Evolutionary conservation across 2,797 vertebrate species (phyloP).

Genomic region (Hozukius guyotensis): DNA sequence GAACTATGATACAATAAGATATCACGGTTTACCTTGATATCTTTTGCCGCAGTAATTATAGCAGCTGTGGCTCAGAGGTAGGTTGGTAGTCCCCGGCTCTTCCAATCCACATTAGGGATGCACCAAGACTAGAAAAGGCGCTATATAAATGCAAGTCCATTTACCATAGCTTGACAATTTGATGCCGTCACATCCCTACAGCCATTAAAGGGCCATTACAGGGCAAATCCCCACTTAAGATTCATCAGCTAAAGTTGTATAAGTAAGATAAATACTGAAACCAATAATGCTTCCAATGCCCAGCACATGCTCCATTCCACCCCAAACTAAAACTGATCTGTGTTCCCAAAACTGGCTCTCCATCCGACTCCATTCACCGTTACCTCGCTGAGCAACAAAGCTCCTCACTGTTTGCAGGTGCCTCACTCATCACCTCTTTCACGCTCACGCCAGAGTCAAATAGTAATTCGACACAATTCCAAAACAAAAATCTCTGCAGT

Average conservation of each 20-base stretch:
- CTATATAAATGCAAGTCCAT: too few species aligned
- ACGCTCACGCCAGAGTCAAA: constrained; percentile 30
- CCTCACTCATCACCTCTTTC: constrained; percentile 56
- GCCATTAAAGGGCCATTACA: too few species aligned
- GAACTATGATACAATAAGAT: neutral
- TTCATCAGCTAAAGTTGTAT: too few species aligned
- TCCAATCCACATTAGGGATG: too few species aligned
- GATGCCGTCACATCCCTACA: neutral
- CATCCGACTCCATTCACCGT: neutral
- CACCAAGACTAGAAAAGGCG: too few species aligned
- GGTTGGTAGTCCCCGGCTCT: too few species aligned
- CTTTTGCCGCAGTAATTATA: too few species aligned
- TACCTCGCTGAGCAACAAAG: constrained; percentile 62
- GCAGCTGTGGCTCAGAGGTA: too few species aligned
- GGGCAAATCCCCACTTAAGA: neutral
- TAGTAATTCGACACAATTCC: constrained; percentile 68
- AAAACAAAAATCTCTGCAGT: constrained; percentile 58
- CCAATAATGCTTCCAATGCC: neutral
- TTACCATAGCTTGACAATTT: too few species aligned
- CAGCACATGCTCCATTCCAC: neutral
- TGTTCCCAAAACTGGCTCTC: neutral
- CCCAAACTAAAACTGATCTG: neutral
- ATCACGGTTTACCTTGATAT: neutral
- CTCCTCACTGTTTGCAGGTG: constrained; percentile 58
- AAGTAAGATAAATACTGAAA: neutral